These are phyloP conservation scores for Hippolais icterina DNA, from an alignment of 2,113 vertebrate genomes.

Conservation along the genomic window DNA sequence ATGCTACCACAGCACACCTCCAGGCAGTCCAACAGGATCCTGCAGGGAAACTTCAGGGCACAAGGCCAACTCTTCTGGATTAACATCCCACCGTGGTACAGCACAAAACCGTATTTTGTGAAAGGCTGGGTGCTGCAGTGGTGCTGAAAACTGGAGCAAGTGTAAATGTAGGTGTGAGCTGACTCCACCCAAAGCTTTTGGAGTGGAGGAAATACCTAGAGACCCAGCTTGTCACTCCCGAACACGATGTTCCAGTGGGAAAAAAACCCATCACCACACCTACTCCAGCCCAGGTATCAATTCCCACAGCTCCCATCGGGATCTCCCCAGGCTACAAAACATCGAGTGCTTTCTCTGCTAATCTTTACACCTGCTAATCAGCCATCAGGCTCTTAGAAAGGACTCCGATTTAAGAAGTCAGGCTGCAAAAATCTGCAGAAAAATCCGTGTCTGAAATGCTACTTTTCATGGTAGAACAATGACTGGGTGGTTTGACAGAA, in stretches of 20 bases:
- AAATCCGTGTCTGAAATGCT: not conserved
- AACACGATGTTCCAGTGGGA: not conserved
- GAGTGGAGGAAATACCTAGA: not conserved
- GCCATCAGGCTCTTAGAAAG: not conserved
- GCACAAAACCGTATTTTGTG: not conserved
- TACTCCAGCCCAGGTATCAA: not conserved
- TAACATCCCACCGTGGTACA: not conserved
- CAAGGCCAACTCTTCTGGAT: not conserved
- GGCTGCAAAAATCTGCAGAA: not conserved
- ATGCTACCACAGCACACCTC: not conserved
- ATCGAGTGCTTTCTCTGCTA: not conserved
- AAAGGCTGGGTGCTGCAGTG: not conserved
- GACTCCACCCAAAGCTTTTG: not conserved
- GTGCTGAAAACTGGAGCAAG: not conserved
- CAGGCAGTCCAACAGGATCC: not conserved
- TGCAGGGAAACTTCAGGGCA: not conserved
- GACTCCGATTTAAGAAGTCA: not conserved
- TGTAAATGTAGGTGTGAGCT: not conserved
- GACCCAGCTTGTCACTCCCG: not conserved
- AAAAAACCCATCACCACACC: not conserved
- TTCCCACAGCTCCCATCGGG: accelerated
- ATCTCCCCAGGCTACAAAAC: not conserved
- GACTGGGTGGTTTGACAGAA: not conserved
- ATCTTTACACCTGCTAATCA: not conserved
- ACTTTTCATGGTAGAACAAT: not conserved